A percentile compares a stretch with the other conserved stretches of the same genome.
Evolutionary conservation across 2,888 invertebrate genomes (phyloP).

Genomic region (Cheilosia scutellata): DNA sequence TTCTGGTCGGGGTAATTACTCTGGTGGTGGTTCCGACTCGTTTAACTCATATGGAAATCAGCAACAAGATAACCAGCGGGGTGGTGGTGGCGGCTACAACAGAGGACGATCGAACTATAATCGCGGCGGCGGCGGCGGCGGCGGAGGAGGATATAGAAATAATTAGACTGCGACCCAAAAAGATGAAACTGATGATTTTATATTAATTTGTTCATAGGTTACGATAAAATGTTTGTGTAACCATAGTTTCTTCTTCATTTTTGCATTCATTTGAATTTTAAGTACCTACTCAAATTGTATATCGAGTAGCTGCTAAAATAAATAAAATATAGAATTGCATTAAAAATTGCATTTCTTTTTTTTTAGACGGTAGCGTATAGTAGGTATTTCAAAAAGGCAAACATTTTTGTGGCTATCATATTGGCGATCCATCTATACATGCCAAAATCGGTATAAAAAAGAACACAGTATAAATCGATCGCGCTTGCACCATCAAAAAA

Average conservation of each 20-base stretch:
- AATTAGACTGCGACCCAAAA: slow-evolving; percentile 45
- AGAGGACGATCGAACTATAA: slow-evolving; percentile 79
- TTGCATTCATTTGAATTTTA: slow-evolving; percentile 10
- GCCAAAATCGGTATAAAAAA: too few relatives aligned
- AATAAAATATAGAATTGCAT: slow-evolving; percentile 6
- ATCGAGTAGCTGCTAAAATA: slow-evolving; percentile 44
- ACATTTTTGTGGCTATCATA: too few relatives aligned
- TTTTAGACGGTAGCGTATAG: too few relatives aligned
- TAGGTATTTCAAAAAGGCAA: too few relatives aligned
- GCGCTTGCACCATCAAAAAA: too few relatives aligned
- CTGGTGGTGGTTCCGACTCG: slow-evolving; percentile 60
- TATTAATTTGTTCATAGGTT: not conserved
- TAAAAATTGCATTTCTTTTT: not conserved
- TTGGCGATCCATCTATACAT: too few relatives aligned
- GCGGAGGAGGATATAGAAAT: slow-evolving; percentile 66
- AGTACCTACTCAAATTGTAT: not conserved
- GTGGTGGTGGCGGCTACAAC: slow-evolving; percentile 60
- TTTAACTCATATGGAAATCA: slow-evolving; percentile 61
- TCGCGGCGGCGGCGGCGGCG: slow-evolving; percentile 78
- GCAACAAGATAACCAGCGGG: slow-evolving; percentile 75
- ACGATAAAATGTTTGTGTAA: not conserved
- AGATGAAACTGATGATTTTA: not conserved
- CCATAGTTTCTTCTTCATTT: slow-evolving; percentile 8
- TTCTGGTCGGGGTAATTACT: slow-evolving; percentile 76
- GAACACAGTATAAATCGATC: too few relatives aligned